These are phyloP conservation scores for Diarsia dahlii DNA, from an alignment of 2,888 invertebrate species.

Conservation along the genomic window DNA sequence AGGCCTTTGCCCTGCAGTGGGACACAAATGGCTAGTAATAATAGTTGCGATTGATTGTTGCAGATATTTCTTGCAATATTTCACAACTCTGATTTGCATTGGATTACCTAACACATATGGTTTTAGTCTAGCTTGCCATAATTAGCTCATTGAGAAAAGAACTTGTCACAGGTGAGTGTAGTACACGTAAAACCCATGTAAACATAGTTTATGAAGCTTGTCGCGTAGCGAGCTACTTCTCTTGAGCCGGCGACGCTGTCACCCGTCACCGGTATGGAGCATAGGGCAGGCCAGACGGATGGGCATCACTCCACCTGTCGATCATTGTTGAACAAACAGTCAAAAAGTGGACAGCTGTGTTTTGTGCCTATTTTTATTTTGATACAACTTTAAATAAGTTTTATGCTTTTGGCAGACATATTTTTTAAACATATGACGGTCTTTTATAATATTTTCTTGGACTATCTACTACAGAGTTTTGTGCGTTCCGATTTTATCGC, in stretches of 20 bases:
- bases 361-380: background rate
- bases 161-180: background rate
- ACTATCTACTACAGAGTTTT: conserved; percentile 3
- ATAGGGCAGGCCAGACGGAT: conserved; percentile 54
- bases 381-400: background rate
- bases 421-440: background rate
- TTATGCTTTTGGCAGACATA: background rate
- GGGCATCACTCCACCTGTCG: conserved; percentile 49
- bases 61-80: background rate
- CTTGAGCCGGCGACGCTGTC: conserved; percentile 57
- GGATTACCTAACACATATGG: background rate
- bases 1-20: too few relatives aligned
- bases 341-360: conserved; percentile 43
- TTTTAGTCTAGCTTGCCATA: conserved; percentile 4
- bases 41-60: background rate
- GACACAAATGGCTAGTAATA: too few relatives aligned
- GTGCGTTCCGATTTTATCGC: background rate
- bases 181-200: conserved; percentile 30
- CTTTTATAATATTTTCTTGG: background rate
- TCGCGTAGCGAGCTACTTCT: conserved; percentile 41
- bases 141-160: conserved; percentile 8
- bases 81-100: background rate
- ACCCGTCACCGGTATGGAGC: conserved; percentile 54
- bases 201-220: conserved; percentile 31
- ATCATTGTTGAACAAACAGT: conserved; percentile 49